Evolutionary conservation across 2,113 vertebrate genomes (phyloP).

Genomic region (Gymnocephalus cernua): DNA sequence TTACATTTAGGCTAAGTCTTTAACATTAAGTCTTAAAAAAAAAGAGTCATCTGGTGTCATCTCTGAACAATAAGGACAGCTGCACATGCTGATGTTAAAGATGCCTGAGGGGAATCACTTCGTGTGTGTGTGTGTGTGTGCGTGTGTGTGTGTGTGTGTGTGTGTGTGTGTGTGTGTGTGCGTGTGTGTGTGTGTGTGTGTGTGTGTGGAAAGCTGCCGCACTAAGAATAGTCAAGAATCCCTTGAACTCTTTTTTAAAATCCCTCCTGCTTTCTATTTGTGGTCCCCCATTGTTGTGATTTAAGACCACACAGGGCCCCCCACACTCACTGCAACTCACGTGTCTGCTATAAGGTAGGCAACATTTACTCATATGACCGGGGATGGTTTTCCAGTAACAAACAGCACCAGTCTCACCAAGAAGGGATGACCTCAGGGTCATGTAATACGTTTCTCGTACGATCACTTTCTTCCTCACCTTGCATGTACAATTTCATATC

Average conservation of each 20-base stretch:
- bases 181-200: neutral
- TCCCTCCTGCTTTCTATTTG: conserved; percentile 44
- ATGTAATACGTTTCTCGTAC: too few species aligned
- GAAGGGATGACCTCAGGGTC: too few species aligned
- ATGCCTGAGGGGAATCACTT: conserved; percentile 46
- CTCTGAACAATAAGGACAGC: neutral
- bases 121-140: too few species aligned
- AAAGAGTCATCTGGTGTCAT: conserved; percentile 10
- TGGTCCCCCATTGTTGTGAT: conserved; percentile 53
- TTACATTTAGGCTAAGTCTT: too few species aligned
- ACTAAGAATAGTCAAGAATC: conserved; percentile 66
- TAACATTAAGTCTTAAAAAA: neutral
- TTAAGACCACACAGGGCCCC: conserved; percentile 27
- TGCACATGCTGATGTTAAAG: conserved; percentile 29
- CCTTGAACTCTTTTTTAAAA: conserved; percentile 12
- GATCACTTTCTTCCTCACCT: too few species aligned
- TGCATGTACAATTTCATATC: too few species aligned
- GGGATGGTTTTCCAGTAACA: too few species aligned
- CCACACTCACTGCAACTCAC: conserved; percentile 9
- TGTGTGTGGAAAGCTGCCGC: neutral
- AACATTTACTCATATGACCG: too few species aligned
- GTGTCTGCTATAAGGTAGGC: conserved; percentile 14
- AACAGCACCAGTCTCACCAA: too few species aligned
- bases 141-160: conserved; percentile 10
- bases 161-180: neutral